phyloP scores from a whole-genome alignment of 2,888 invertebrate genomes.

The Copidosoma aretas region DNA sequence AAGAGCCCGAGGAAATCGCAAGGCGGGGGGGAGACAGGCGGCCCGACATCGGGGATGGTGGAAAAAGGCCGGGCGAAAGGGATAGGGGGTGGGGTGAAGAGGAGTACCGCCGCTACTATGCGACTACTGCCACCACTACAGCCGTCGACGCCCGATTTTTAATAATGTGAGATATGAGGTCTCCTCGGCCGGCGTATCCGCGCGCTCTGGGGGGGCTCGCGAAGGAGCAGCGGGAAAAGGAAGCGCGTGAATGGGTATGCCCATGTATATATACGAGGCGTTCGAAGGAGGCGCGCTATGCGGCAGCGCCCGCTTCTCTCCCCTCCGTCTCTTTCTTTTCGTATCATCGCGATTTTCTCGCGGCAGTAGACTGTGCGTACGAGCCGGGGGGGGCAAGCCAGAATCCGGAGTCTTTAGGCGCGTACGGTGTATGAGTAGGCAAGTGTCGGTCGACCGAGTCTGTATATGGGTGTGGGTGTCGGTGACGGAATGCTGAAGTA shows the following conservation, averaged over 20 bases:
- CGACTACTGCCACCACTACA: background rate
- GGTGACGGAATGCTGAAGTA: no score
- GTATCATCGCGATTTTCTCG: slow-evolving; percentile 9
- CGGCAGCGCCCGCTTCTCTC: slow-evolving; percentile 21
- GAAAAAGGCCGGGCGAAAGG: background rate
- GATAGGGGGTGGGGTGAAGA: background rate
- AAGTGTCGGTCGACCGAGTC: no score
- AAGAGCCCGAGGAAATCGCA: background rate
- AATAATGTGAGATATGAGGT: slow-evolving; percentile 52
- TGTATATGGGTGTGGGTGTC: no score
- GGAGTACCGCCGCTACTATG: background rate
- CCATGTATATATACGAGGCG: slow-evolving; percentile 12
- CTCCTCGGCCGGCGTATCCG: no score
- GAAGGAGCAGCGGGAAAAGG: background rate
- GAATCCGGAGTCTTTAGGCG: no score
- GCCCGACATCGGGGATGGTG: background rate
- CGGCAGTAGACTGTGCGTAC: background rate
- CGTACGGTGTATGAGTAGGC: no score
- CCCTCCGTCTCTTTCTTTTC: slow-evolving; percentile 7
- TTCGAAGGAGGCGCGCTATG: slow-evolving; percentile 26
- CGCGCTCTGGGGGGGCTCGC: background rate
- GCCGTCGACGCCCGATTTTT: slow-evolving; percentile 42
- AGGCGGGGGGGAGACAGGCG: background rate
- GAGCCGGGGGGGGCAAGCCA: no score
- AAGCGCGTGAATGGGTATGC: slow-evolving; percentile 4